Percentiles rank a stretch among this genome's conserved stretches.
phyloP scores from a whole-genome alignment of 2,113 vertebrate genomes.

The Boleophthalmus pectinirostris region DNA sequence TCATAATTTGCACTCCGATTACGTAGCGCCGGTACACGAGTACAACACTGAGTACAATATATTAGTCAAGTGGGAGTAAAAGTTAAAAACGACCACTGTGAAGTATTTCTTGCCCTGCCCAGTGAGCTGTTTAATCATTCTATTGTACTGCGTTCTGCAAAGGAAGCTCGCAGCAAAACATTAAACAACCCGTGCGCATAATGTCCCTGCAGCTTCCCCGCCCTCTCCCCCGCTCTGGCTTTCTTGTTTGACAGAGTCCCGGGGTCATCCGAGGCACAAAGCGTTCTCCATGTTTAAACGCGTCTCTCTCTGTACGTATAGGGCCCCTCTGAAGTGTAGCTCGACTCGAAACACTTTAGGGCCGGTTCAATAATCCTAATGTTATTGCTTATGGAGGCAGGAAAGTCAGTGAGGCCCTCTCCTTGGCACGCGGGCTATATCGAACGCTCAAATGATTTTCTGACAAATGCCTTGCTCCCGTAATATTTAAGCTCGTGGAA shows the following conservation, averaged over 20 bases:
- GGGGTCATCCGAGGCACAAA: constrained; percentile 10
- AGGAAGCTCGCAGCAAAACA: neutral
- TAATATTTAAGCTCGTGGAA: constrained; percentile 49
- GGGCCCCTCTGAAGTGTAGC: constrained; percentile 5
- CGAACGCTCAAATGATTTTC: constrained; percentile 52
- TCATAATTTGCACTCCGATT: too few species aligned
- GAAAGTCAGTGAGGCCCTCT: constrained; percentile 47
- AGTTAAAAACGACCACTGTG: too few species aligned
- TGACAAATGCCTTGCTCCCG: constrained; percentile 41
- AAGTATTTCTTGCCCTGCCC: neutral
- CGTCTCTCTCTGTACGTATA: constrained; percentile 23
- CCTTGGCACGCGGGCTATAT: constrained; percentile 56
- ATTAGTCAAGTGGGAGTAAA: too few species aligned
- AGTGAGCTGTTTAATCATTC: constrained; percentile 5
- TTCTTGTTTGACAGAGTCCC: constrained; percentile 24
- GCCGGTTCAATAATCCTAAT: constrained; percentile 64
- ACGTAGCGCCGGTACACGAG: too few species aligned
- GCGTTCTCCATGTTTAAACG: constrained; percentile 9
- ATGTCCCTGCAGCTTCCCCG: constrained; percentile 2
- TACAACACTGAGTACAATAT: too few species aligned
- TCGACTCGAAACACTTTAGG: constrained; percentile 41
- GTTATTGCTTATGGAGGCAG: constrained; percentile 72
- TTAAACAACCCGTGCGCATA: neutral
- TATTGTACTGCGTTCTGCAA: constrained; percentile 6
- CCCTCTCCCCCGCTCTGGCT: constrained; percentile 12